Conservation (phyloP, 23 tunicate genomes). For the Botrylloides violaceus region DNA sequence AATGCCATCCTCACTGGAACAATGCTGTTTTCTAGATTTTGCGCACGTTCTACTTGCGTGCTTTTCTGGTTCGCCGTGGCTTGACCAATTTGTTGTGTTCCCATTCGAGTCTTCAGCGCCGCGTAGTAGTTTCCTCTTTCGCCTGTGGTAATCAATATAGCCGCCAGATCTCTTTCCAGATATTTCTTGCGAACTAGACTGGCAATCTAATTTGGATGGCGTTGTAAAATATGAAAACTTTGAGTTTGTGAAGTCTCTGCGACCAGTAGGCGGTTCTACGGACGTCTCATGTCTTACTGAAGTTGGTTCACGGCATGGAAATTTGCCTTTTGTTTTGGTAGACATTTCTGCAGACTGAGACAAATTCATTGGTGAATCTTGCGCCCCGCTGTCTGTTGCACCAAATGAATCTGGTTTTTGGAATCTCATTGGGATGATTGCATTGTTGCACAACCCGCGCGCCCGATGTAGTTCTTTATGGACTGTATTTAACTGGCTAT, state of each 20-base stretch:
- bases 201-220: neutral
- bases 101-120: neutral
- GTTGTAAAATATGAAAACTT: neutral
- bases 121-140: constrained; percentile 10
- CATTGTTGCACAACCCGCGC: neutral
- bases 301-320: neutral
- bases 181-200: neutral
- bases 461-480: no score
- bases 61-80: no score
- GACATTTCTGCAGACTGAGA: neutral
- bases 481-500: neutral
- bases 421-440: neutral
- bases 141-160: constrained; percentile 5
- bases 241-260: neutral
- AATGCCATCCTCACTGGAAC: constrained; percentile 19
- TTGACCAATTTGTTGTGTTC: no score
- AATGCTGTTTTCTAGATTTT: neutral
- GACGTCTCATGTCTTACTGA: neutral
- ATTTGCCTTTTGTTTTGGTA: neutral
- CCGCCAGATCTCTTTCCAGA: neutral
- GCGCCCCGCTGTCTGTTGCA: neutral
- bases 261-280: neutral
- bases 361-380: neutral
- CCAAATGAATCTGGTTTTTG: neutral
- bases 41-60: neutral